Evolutionary conservation across 2,888 invertebrate species (phyloP).

Genomic region (Agrochola circellaris): DNA sequence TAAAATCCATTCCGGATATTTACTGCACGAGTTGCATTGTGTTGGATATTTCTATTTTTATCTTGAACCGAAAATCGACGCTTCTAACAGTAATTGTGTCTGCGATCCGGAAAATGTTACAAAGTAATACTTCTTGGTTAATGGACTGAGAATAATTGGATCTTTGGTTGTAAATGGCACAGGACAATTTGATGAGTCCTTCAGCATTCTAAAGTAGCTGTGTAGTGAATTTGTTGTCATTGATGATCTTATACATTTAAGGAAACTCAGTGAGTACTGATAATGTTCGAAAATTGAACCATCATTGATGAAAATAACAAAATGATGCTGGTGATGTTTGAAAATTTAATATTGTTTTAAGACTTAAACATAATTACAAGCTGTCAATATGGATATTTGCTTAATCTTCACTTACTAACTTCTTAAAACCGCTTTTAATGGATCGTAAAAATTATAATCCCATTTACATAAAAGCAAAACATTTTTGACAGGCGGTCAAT

Average conservation of each 20-base stretch:
- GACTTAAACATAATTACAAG: background rate
- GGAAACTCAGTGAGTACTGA: background rate
- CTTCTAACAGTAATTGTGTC: slow-evolving; percentile 33
- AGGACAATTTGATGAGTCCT: slow-evolving; percentile 23
- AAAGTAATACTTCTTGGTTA: slow-evolving; percentile 41
- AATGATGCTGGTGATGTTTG: too few relatives aligned
- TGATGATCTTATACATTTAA: slow-evolving; percentile 5
- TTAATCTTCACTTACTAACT: slow-evolving; percentile 15
- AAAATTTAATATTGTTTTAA: background rate
- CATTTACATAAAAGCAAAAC: slow-evolving; percentile 36
- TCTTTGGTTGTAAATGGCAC: slow-evolving; percentile 26
- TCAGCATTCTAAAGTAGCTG: slow-evolving; percentile 14
- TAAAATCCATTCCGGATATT: slow-evolving; percentile 55
- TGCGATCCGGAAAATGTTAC: slow-evolving; percentile 41
- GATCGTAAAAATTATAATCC: slow-evolving; percentile 36
- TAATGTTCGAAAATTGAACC: too few relatives aligned
- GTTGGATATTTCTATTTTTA: slow-evolving; percentile 36
- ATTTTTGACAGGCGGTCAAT: slow-evolving; percentile 45
- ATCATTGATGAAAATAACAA: background rate
- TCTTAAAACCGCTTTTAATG: slow-evolving; percentile 27
- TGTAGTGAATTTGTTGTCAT: slow-evolving; percentile 17
- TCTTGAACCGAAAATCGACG: slow-evolving; percentile 33
- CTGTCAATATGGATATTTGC: slow-evolving; percentile 19
- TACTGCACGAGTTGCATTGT: slow-evolving; percentile 45
- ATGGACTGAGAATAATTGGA: slow-evolving; percentile 45